Base-by-base conservation (phyloP, 2,888 invertebrate species). In the Ochlodes sylvanus region DNA sequence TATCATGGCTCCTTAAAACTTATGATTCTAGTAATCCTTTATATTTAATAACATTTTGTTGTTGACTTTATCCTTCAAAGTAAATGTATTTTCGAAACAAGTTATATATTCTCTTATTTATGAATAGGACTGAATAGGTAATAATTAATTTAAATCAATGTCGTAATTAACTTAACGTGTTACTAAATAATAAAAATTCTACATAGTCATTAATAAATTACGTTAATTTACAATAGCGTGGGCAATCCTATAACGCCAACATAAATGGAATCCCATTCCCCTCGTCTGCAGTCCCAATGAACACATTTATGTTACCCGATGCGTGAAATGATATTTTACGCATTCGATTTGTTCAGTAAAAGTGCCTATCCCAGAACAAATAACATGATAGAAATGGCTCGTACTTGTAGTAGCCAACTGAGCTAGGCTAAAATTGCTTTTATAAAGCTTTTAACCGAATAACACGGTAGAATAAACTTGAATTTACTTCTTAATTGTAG, bases 301-400 rank as follows among this genome's bases (percentile, higher is more conserved):
- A 84, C 83, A 82, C 84, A 85, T 85, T 82, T 83, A 81, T 71
- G 80, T 72, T 79, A 76, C 76, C 73, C 76, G 79, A 71, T 66
- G 78, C 81, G 85, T 78, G 74, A 76, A 77, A 77, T 77, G 73
- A 62, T 63, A 72, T 75, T 75, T 77, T 75, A 55, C 67, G 44
- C 54, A 61, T 55, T 44, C 56, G 34, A 55, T 67, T 67, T 54
- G 15, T 34, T 52, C 27, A 9, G 50, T 57, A 60, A 60, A 52
- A 56, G 38, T 38, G 14, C 15, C n/a, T 21, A 15, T 9, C 4
- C 15, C 19, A 55, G 41, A 61, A 12, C 9, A 17, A 14, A 21
- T 42, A 21, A 15, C 2, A n/a, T 32, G 15, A 50, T 19, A 65
- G 57, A 58, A 38, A 52, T 52, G 32, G n/a, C 47, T n/a, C 5